These are phyloP conservation scores for Phalangium opilio DNA, from an alignment of 2,888 invertebrate species.

Conservation along the genomic window DNA sequence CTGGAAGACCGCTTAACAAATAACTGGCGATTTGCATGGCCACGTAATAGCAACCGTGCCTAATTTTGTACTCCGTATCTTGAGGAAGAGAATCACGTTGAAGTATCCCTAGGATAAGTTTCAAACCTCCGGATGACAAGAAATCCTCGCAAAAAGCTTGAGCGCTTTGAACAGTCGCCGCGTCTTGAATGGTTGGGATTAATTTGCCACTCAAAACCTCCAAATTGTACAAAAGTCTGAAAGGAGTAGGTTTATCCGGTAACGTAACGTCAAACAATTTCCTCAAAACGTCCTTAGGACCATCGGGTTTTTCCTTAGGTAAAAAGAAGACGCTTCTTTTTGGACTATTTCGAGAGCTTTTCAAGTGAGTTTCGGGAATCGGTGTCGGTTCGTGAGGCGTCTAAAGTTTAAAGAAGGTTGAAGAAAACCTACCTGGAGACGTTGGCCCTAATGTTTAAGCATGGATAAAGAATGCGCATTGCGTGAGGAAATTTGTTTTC, in stretches of 20 bases:
- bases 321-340: conserved; percentile 21
- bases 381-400: conserved; percentile 13
- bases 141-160: conserved; percentile 32
- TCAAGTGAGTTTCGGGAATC: conserved; percentile 12
- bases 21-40: conserved; percentile 33
- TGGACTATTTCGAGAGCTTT: conserved; percentile 28
- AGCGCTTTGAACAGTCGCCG: conserved; percentile 26
- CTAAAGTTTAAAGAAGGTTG: conserved; percentile 7
- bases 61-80: conserved; percentile 33
- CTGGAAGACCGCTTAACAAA: conserved; percentile 1
- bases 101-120: conserved; percentile 31
- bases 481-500: too few species aligned
- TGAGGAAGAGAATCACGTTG: conserved; percentile 32
- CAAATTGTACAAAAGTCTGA: conserved; percentile 35
- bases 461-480: too few species aligned
- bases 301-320: conserved; percentile 16
- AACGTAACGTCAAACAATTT: conserved; percentile 29
- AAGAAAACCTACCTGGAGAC: neutral
- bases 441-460: neutral
- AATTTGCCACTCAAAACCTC: conserved; percentile 35
- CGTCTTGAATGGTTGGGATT: conserved; percentile 31
- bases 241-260: conserved; percentile 21
- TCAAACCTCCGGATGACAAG: conserved; percentile 32
- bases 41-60: conserved; percentile 35
- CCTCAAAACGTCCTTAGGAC: conserved; percentile 27